A percentile compares a stretch with the other conserved stretches of the same genome.
Evolutionary conservation across 30 jellyfish, hydroid and myxozoan genomes (phyloP).

Genomic region (Pelagia noctiluca): DNA sequence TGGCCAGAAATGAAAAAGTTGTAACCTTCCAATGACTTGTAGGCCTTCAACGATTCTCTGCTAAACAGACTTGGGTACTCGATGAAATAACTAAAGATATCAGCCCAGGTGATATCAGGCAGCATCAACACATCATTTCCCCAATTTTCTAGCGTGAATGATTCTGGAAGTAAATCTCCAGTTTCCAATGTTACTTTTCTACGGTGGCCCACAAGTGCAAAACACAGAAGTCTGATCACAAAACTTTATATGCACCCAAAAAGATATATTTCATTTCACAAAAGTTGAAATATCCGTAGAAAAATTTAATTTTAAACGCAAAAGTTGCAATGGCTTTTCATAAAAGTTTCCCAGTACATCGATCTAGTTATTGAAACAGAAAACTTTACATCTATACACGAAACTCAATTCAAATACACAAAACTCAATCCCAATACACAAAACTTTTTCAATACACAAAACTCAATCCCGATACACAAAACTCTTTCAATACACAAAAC

Average conservation of each 20-base stretch:
- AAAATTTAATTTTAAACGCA: too few relatives aligned
- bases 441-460: not conserved
- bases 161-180: slow-evolving; percentile 58
- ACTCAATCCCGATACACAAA: slow-evolving; percentile 27
- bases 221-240: slow-evolving; percentile 29
- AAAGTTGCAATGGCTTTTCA: too few relatives aligned
- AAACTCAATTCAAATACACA: slow-evolving; percentile 47
- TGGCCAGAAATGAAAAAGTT: slow-evolving; percentile 57
- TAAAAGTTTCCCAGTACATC: slow-evolving; percentile 6
- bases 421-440: slow-evolving; percentile 37
- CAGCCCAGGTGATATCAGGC: slow-evolving; percentile 69
- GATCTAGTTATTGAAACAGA: slow-evolving; percentile 6
- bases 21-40: slow-evolving; percentile 51
- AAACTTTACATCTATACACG: slow-evolving; percentile 24
- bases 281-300: too few relatives aligned
- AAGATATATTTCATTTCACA: not conserved
- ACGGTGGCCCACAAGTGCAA: slow-evolving; percentile 50
- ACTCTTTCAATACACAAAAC: slow-evolving; percentile 58
- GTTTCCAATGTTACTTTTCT: slow-evolving; percentile 16
- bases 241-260: not conserved
- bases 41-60: slow-evolving; percentile 45
- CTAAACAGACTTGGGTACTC: slow-evolving; percentile 48
- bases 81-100: slow-evolving; percentile 45
- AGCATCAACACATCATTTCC: slow-evolving; percentile 60
- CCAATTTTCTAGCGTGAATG: slow-evolving; percentile 53